Percentiles rank a stretch among this genome's conserved stretches.
These are phyloP conservation scores for Lordiphosa andalusiaca DNA, from an alignment of 2,888 invertebrate species.

Conservation along the genomic window DNA sequence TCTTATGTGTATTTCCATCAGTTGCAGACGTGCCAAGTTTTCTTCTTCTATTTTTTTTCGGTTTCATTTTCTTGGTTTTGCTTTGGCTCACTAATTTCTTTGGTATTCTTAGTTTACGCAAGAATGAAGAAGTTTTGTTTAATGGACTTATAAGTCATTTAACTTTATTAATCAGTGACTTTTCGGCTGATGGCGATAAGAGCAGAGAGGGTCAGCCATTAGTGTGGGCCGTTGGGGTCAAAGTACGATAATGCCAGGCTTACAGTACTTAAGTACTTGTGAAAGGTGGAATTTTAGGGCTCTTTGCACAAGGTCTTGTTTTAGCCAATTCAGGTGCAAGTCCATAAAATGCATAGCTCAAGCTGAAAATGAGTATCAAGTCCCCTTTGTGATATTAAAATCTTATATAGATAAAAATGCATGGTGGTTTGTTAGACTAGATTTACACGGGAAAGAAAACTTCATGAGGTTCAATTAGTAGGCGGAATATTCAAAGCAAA, in stretches of 20 bases:
- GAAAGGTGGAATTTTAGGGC: too few relatives aligned
- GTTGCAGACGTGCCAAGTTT: constrained; percentile 60
- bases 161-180: constrained; percentile 68
- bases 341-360: too few relatives aligned
- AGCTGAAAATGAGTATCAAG: too few relatives aligned
- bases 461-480: too few relatives aligned
- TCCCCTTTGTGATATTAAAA: too few relatives aligned
- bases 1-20: constrained; percentile 64
- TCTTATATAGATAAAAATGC: too few relatives aligned
- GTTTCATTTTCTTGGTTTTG: constrained; percentile 12
- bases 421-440: too few relatives aligned
- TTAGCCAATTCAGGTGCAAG: too few relatives aligned
- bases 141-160: constrained; percentile 69
- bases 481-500: too few relatives aligned
- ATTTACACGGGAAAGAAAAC: too few relatives aligned
- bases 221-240: constrained; percentile 3
- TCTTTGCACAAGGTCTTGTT: too few relatives aligned
- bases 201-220: constrained; percentile 10
- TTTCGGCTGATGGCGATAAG: constrained; percentile 39
- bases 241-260: constrained; percentile 6
- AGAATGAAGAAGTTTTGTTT: constrained; percentile 63
- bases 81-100: constrained; percentile 59
- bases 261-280: not conserved
- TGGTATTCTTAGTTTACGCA: constrained; percentile 60
- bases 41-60: constrained; percentile 4